Evolutionary conservation across 2,888 invertebrate genomes (phyloP).

Genomic region (Bugulina stolonifera): DNA sequence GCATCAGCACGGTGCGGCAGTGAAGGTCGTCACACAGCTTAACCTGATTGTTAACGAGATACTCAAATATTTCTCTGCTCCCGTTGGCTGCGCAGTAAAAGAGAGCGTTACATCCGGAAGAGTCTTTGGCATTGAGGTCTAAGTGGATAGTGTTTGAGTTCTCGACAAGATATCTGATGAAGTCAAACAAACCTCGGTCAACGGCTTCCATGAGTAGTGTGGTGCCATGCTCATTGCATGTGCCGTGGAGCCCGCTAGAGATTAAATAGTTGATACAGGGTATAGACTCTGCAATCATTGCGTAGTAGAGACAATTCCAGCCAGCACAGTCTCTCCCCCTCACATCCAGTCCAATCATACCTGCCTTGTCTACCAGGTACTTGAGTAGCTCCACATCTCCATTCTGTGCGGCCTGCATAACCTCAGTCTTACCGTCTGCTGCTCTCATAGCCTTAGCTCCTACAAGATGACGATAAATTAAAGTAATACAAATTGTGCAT

Average conservation of each 20-base stretch:
- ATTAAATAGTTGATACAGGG: slow-evolving; percentile 24
- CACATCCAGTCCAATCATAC: slow-evolving; percentile 11
- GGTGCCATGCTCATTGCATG: slow-evolving; percentile 17
- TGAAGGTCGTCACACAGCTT: slow-evolving; percentile 29
- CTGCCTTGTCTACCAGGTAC: slow-evolving; percentile 13
- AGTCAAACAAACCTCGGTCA: slow-evolving; percentile 14
- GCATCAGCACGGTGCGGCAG: slow-evolving; percentile 33
- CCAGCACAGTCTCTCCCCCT: neutral
- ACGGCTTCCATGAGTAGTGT: slow-evolving; percentile 25
- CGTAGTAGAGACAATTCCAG: slow-evolving; percentile 25
- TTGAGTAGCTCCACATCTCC: slow-evolving; percentile 28
- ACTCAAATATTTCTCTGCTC: slow-evolving; percentile 29
- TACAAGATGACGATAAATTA: too few relatives aligned
- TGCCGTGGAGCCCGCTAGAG: slow-evolving; percentile 24
- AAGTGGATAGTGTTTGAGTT: slow-evolving; percentile 24
- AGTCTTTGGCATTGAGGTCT: slow-evolving; percentile 32
- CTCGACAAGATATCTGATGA: slow-evolving; percentile 16
- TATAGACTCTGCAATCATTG: neutral
- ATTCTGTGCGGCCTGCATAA: slow-evolving; percentile 27
- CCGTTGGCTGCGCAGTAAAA: slow-evolving; percentile 34
- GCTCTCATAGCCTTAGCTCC: slow-evolving; percentile 3
- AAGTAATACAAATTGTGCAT: too few relatives aligned
- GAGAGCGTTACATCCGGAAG: slow-evolving; percentile 33
- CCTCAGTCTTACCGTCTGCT: slow-evolving; percentile 26
- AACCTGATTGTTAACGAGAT: slow-evolving; percentile 32